phyloP scores from a whole-genome alignment of 30 jellyfish, hydroid and myxozoan species.

The Clytia hemisphaerica region DNA sequence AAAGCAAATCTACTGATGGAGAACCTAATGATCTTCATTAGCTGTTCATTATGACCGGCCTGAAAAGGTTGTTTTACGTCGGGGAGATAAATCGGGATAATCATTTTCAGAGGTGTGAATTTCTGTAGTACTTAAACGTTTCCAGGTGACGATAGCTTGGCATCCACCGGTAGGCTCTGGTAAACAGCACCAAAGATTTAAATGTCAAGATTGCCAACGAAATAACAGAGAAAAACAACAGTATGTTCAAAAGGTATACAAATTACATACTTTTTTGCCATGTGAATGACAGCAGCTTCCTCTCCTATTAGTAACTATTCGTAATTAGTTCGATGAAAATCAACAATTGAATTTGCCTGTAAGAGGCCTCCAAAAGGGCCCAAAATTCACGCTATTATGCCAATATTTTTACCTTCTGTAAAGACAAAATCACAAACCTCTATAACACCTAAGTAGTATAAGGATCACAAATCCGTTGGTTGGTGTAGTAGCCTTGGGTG shows the following conservation, averaged over 20 bases:
- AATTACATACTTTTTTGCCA: background rate
- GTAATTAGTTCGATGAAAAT: no score
- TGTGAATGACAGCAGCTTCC: conserved; percentile 28
- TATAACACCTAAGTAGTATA: no score
- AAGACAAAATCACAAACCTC: no score
- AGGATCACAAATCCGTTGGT: no score
- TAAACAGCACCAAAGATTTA: conserved; percentile 4
- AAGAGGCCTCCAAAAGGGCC: background rate
- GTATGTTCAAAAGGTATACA: background rate
- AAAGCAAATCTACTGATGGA: background rate
- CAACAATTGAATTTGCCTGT: no score
- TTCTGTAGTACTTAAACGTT: background rate
- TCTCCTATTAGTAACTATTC: no score
- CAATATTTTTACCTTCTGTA: no score
- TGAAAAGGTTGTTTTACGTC: no score
- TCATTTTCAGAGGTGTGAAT: background rate
- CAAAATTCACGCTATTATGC: background rate
- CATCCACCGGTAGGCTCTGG: conserved; percentile 67
- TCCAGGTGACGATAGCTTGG: conserved; percentile 49
- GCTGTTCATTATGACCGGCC: background rate
- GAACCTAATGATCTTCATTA: background rate
- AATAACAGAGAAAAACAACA: background rate
- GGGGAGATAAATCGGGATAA: no score
- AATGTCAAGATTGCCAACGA: conserved; percentile 51
- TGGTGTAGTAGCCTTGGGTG: no score